phyloP scores from a whole-genome alignment of 2,888 invertebrate genomes.

The Luperina nickerlii region DNA sequence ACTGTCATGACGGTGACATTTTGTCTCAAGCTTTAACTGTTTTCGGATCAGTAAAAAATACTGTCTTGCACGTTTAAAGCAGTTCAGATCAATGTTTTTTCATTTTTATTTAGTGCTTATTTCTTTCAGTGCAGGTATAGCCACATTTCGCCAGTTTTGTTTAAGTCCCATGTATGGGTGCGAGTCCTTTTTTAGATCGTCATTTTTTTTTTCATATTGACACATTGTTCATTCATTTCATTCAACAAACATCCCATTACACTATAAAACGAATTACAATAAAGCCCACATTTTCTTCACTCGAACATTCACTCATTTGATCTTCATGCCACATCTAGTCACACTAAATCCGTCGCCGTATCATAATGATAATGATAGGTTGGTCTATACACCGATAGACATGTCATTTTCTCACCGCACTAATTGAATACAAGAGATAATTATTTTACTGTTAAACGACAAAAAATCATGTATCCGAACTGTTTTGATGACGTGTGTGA shows the following conservation, averaged over 20 bases:
- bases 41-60: too few relatives aligned
- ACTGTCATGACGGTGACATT: too few relatives aligned
- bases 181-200: too few relatives aligned
- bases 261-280: slow-evolving; percentile 23
- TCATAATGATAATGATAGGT: slow-evolving; percentile 80
- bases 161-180: neutral
- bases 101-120: too few relatives aligned
- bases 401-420: slow-evolving; percentile 86
- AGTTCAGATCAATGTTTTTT: too few relatives aligned
- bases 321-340: slow-evolving; percentile 75
- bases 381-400: slow-evolving; percentile 78
- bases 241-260: slow-evolving; percentile 5
- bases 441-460: slow-evolving; percentile 76
- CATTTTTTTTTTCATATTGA: neutral
- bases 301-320: slow-evolving; percentile 31
- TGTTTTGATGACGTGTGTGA: slow-evolving; percentile 64
- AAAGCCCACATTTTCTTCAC: slow-evolving; percentile 22
- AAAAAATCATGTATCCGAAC: slow-evolving; percentile 72
- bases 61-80: too few relatives aligned
- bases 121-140: neutral
- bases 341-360: slow-evolving; percentile 65
- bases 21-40: too few relatives aligned
- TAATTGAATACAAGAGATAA: slow-evolving; percentile 85
- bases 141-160: neutral
- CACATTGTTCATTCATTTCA: neutral